phyloP scores from a whole-genome alignment of 2,113 vertebrate species.

The Etia nguti region DNA sequence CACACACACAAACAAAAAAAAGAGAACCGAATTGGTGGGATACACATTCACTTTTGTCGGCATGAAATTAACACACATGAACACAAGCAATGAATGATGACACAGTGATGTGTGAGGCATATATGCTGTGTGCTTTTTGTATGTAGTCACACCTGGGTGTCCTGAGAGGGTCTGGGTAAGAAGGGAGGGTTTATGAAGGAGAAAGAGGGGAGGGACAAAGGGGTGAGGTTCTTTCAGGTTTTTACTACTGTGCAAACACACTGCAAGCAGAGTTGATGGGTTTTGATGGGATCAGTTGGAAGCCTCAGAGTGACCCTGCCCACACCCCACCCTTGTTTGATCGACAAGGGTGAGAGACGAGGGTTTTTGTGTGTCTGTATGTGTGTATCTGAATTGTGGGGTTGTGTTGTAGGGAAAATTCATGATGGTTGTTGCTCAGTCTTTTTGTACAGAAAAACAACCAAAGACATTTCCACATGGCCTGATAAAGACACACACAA shows the following conservation, averaged over 20 bases:
- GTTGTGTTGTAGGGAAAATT: background rate
- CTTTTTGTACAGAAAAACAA: background rate
- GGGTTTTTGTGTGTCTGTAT: background rate
- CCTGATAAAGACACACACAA: background rate
- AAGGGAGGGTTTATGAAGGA: slow-evolving; percentile 38
- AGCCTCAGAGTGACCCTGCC: slow-evolving; percentile 60
- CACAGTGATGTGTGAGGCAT: background rate
- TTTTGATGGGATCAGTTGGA: slow-evolving; percentile 72
- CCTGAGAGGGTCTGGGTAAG: slow-evolving; percentile 34
- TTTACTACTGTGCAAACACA: slow-evolving; percentile 74
- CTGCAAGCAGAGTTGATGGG: slow-evolving; percentile 53
- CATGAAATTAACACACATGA: background rate
- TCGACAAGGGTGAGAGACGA: slow-evolving; percentile 43
- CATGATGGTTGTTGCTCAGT: background rate
- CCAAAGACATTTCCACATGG: background rate
- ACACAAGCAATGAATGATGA: background rate
- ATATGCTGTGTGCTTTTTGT: background rate
- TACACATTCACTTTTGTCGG: background rate
- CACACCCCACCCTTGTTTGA: slow-evolving; percentile 65
- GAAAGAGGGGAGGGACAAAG: background rate
- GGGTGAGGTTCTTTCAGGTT: slow-evolving; percentile 54
- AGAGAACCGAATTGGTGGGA: background rate
- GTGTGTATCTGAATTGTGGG: background rate
- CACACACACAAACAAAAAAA: background rate
- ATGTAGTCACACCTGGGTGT: slow-evolving; percentile 53